Conservation (phyloP, 2,797 vertebrate species). For the Tolypeutes matacus region DNA sequence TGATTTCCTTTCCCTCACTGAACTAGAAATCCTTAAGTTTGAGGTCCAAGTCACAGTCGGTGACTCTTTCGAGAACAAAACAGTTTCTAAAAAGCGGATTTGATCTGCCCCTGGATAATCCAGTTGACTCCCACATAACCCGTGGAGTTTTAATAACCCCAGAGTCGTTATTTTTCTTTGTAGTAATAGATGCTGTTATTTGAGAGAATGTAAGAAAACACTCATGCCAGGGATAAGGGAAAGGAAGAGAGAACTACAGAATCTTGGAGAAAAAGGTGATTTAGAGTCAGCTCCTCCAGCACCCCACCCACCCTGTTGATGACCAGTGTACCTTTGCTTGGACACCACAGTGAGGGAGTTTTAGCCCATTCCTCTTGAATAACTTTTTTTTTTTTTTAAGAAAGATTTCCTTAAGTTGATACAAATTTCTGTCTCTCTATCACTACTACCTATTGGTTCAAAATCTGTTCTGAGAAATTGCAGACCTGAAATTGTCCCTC, state of each 20-base stretch:
- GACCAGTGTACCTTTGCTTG: not conserved
- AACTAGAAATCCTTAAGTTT: not conserved
- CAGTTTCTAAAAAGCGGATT: not conserved
- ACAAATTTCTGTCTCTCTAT: not conserved
- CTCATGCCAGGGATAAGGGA: not conserved
- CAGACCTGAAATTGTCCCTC: not conserved
- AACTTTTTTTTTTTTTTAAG: not conserved
- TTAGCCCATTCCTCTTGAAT: not conserved
- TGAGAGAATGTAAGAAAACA: not conserved
- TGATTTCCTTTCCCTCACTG: not conserved
- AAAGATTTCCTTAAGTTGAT: not conserved
- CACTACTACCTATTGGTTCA: not conserved
- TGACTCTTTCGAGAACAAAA: not conserved
- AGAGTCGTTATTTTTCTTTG: not conserved
- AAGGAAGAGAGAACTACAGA: not conserved
- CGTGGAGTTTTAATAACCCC: not conserved
- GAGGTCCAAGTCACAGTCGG: not conserved
- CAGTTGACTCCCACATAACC: not conserved
- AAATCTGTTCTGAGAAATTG: not conserved
- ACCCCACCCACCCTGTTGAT: fast-evolving
- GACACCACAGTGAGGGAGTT: not conserved
- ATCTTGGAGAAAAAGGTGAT: not conserved
- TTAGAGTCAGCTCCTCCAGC: not conserved
- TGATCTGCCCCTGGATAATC: conserved; percentile 23
- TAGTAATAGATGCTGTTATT: conserved; percentile 45